These are phyloP conservation scores for Propithecus perrieri DNA, from an alignment of 2,797 vertebrate genomes.

Conservation along the genomic window DNA sequence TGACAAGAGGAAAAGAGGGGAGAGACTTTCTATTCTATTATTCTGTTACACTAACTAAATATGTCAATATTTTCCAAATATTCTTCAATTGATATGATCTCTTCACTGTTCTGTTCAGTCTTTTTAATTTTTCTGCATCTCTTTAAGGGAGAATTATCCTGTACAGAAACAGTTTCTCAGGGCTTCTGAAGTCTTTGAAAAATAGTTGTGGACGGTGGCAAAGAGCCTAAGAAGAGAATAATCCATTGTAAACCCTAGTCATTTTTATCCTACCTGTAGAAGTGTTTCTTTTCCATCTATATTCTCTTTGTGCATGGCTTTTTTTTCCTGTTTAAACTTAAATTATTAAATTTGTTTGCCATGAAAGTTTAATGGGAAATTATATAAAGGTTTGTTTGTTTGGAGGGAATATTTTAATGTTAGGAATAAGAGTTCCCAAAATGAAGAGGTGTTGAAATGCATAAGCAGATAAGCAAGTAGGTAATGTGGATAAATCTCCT, in stretches of 20 bases:
- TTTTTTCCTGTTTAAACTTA: background rate
- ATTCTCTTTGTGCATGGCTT: background rate
- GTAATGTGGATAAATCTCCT: no score
- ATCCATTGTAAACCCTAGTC: background rate
- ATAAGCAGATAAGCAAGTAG: background rate
- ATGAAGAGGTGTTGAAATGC: background rate
- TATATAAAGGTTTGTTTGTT: background rate
- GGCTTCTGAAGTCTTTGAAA: background rate
- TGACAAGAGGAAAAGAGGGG: background rate
- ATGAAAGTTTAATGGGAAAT: slow-evolving; percentile 55
- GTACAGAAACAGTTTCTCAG: background rate
- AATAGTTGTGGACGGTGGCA: background rate
- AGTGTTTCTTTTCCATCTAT: background rate
- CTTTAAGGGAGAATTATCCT: background rate
- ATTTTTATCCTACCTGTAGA: background rate
- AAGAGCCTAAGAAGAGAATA: background rate
- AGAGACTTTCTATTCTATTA: background rate
- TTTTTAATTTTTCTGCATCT: background rate
- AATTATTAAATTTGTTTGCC: slow-evolving; percentile 57
- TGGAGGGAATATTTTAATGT: background rate
- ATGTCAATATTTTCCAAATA: background rate
- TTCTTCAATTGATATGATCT: background rate
- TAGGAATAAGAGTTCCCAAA: background rate
- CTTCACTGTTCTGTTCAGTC: background rate
- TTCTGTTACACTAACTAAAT: background rate